Conservation (phyloP, 2,888 invertebrate genomes). For the Spialia ferax region DNA sequence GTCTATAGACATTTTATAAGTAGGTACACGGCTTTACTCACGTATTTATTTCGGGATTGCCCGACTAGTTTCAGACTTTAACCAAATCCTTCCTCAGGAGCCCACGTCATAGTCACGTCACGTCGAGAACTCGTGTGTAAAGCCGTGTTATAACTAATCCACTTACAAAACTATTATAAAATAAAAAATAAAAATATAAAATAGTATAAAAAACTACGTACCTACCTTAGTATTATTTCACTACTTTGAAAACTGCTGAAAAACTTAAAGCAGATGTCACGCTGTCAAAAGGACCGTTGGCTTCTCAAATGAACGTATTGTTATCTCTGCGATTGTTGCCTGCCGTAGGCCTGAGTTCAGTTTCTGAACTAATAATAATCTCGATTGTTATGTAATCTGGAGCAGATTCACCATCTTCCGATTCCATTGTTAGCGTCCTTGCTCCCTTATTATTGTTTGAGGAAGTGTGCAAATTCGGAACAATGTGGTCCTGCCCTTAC, state of each 20-base stretch:
- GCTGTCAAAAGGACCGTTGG: constrained; percentile 53
- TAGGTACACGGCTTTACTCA: too few relatives aligned
- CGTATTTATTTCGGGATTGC: too few relatives aligned
- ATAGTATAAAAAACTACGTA: neutral
- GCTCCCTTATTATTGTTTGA: constrained; percentile 61
- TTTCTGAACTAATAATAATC: constrained; percentile 72
- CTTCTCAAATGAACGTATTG: constrained; percentile 65
- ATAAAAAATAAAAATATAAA: neutral
- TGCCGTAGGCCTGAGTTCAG: constrained; percentile 55
- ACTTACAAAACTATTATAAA: too few relatives aligned
- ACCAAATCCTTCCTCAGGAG: too few relatives aligned
- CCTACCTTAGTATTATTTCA: neutral
- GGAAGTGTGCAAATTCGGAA: constrained; percentile 77
- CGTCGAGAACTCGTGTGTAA: too few relatives aligned
- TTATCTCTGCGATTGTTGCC: constrained; percentile 63
- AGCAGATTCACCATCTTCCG: constrained; percentile 58
- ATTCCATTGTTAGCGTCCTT: constrained; percentile 59
- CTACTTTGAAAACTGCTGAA: neutral
- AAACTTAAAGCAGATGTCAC: constrained; percentile 44
- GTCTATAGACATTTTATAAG: too few relatives aligned
- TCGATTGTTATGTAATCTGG: constrained; percentile 77
- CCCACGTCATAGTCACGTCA: too few relatives aligned
- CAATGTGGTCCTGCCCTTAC: constrained; percentile 59
- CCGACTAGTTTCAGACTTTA: too few relatives aligned
- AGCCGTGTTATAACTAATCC: too few relatives aligned